Evolutionary conservation across 2,888 invertebrate species (phyloP), one percentile per base, ranked within the genome.

Genomic region (Ormyrus pomaceus): DNA sequence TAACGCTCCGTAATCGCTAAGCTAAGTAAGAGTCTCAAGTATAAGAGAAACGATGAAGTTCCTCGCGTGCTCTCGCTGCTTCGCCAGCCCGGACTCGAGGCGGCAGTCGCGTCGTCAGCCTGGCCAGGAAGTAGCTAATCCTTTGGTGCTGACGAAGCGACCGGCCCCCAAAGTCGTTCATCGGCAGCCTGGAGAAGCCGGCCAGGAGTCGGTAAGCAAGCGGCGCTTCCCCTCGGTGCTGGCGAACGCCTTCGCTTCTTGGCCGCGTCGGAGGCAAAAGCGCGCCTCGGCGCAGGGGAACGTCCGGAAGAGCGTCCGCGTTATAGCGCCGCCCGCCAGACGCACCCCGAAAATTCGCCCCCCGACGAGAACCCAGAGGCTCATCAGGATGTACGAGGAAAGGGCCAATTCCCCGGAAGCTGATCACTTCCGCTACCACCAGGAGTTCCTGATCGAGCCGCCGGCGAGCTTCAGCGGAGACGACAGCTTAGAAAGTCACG

Each of bases 361-460:
- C 4, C 53, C 71, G 0, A 62, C 74, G 8, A 51, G 79, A 0
- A 82, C 82, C 0, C 82, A 81, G 13, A 50, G 81, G 7, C 70
- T 82, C 13, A 82, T 82, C 9, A 13, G 69, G 6, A 19, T 81
- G 65, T 82, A 82, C 77, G 82, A 82, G 74, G 79, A 79, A 34
- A 61, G 78, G n/a, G 79, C 82, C 0, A 34, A 10, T 11, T 76
- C 80, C 2, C 76, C 73, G 0, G 62, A 64, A 19, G 53, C 58
- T 4, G 10, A 4, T 7, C 11, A 10, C n/a, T 9, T 61, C 7
- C 72, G 11, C 3, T 59, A 51, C 8, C 48, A 46, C 46, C 51
- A 87, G 75, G 88, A 87, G 82, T 85, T 87, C 69, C 84, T 89
- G 69, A 84, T 89, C 73, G 88, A 89, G 51, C 87, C 88, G 6